Base-by-base conservation (phyloP, 92 coral and sea anemone species). In the Galaxea fascicularis region DNA sequence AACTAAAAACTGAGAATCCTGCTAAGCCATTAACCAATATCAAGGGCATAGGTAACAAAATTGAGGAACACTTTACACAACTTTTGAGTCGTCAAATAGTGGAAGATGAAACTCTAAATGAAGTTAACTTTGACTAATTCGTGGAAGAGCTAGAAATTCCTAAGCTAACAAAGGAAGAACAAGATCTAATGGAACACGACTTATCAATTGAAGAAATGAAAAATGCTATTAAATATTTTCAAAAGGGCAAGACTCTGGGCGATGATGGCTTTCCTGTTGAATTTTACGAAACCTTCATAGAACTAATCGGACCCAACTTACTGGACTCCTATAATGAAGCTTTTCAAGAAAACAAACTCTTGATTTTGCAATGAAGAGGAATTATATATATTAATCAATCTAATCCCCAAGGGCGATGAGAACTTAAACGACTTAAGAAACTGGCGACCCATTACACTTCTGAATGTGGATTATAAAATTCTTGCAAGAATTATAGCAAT, bases 211-310 rank as follows among this genome's bases (percentile, higher is more conserved):
- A 59, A 67, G 49, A 67, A 27, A 24, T 18, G 24, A 41, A 72
- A 44, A 7, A 44, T 44, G 11, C 4, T 44, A n/a, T n/a, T n/a
- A n/a, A n/a, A n/a, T n/a, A n/a, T n/a, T n/a, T n/a, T n/a, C n/a
- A n/a, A n/a, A n/a, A 3, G 11, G 13, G 3, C n/a, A n/a, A n/a
- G n/a, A n/a, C n/a, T n/a, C n/a, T n/a, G n/a, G n/a, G n/a, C n/a
- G n/a, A n/a, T n/a, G 57, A 72, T 45, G 57, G 54, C 7, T 72
- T 39, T 25, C 10, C 77, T 52, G 60, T 45, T 4, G 57, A 72
- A 72, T 72, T 72, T 72, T 72, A 72, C n/a, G 77, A 72, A 39
- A 72, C 57, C 10, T 41, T 72, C 41, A 45, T 72, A 25, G 77
- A 72, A 8, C n/a, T n/a, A 47, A 47, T 15, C n/a, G n/a, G n/a